phyloP scores from a whole-genome alignment of 2,797 vertebrate genomes.

The Tenualosa ilisha region DNA sequence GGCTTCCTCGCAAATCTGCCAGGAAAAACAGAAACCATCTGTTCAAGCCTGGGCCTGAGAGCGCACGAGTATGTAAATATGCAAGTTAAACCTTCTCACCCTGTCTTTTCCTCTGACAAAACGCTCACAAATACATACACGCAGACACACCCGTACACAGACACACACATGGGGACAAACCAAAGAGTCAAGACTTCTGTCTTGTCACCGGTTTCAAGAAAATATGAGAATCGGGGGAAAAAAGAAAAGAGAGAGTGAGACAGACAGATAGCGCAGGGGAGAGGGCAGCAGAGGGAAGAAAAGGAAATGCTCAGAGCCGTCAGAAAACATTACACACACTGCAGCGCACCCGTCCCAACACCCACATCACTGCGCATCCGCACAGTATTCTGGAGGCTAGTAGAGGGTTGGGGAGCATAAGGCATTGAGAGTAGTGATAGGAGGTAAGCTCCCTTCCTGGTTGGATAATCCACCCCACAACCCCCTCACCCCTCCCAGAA shows the following conservation, averaged over 20 bases:
- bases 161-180: not conserved
- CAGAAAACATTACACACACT: slow-evolving; percentile 35
- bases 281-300: not conserved
- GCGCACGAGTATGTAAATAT: slow-evolving; percentile 69
- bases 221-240: not conserved
- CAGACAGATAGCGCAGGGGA: not conserved
- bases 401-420: slow-evolving; percentile 54
- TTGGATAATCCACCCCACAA: slow-evolving; percentile 74
- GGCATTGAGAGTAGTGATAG: slow-evolving; percentile 66
- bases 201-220: not conserved
- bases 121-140: slow-evolving; percentile 29
- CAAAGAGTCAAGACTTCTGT: not conserved
- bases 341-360: slow-evolving; percentile 33
- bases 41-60: slow-evolving; percentile 68
- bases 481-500: slow-evolving; percentile 67
- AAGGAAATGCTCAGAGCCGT: slow-evolving; percentile 24
- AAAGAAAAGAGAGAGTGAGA: not conserved
- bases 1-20: slow-evolving; percentile 82
- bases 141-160: slow-evolving; percentile 31
- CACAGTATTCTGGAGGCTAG: slow-evolving; percentile 64
- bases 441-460: slow-evolving; percentile 76
- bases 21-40: slow-evolving; percentile 86
- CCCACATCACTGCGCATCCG: slow-evolving; percentile 48
- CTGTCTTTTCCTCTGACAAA: slow-evolving; percentile 26
- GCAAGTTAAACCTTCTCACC: slow-evolving; percentile 74